These are phyloP conservation scores for Brachionus manjavacas DNA, from an alignment of 1,140 invertebrate species.

Conservation along the genomic window DNA sequence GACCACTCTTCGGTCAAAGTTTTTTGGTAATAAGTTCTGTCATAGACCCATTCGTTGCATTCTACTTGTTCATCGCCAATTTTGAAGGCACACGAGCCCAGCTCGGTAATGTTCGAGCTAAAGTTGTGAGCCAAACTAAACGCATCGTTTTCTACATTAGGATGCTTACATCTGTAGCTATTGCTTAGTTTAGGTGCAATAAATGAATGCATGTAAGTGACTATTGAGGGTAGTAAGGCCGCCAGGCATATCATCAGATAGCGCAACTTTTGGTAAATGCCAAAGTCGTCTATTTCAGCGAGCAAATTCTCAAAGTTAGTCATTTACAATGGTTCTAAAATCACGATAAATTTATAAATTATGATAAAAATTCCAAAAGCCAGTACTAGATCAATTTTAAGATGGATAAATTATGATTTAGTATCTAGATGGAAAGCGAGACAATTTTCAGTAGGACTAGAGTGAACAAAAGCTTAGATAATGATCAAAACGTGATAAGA, in stretches of 20 bases:
- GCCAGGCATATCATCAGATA: constrained; percentile 37
- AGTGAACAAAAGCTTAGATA: not conserved
- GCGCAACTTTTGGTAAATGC: constrained; percentile 19
- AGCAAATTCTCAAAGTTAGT: constrained; percentile 35
- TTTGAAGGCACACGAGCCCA: not conserved
- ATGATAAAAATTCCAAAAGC: not conserved
- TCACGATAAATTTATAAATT: not conserved
- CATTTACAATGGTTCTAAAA: not conserved
- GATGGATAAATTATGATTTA: not conserved
- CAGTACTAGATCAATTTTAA: not conserved
- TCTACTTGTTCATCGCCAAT: not conserved
- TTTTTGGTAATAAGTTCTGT: constrained; percentile 13
- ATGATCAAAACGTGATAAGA: not conserved
- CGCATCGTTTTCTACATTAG: not conserved
- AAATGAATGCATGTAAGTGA: constrained; percentile 38
- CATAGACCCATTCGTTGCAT: constrained; percentile 18
- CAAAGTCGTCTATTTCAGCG: constrained; percentile 20
- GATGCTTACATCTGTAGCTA: constrained; percentile 9
- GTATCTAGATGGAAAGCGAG: not conserved
- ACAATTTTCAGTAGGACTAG: not conserved
- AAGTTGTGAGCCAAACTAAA: not conserved
- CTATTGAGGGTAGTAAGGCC: constrained; percentile 22
- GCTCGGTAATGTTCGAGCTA: not conserved
- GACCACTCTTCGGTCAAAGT: constrained; percentile 38
- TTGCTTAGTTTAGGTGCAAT: constrained; percentile 8